These are phyloP conservation scores for Capromys pilorides DNA, from an alignment of 2,797 vertebrate species.

Conservation along the genomic window DNA sequence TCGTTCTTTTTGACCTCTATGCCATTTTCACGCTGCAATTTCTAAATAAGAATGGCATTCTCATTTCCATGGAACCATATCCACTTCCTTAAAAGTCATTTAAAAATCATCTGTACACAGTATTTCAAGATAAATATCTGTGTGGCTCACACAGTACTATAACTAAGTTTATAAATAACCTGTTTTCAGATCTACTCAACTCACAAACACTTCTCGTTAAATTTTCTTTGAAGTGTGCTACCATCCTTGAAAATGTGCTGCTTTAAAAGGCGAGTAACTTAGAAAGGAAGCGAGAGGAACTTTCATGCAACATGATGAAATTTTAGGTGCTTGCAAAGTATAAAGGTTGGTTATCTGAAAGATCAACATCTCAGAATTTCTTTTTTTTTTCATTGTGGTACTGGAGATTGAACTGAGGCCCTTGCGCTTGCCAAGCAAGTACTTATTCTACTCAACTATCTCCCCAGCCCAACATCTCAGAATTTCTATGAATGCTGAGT, in stretches of 20 bases:
- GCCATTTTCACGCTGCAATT: not conserved
- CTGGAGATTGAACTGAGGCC: no score
- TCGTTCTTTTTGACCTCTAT: not conserved
- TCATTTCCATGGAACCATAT: not conserved
- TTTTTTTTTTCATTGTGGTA: no score
- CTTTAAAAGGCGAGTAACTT: not conserved
- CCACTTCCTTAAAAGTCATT: not conserved
- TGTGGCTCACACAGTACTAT: not conserved
- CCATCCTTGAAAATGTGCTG: not conserved
- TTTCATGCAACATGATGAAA: not conserved
- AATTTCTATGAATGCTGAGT: not conserved
- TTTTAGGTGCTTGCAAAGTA: constrained; percentile 6
- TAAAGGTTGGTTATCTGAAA: not conserved
- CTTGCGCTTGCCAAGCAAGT: no score
- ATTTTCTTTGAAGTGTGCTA: not conserved
- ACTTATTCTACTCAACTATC: no score
- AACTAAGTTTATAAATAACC: not conserved
- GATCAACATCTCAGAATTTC: not conserved
- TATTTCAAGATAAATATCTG: not conserved
- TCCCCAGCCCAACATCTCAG: not conserved
- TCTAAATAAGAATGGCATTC: not conserved
- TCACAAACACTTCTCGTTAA: not conserved
- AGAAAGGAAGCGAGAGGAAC: not conserved
- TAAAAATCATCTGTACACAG: not conserved
- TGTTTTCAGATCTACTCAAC: not conserved